Evolutionary conservation across 2,888 invertebrate genomes (phyloP), one percentile per base, ranked within the genome.

Genomic region (Plagiodera versicolora): DNA sequence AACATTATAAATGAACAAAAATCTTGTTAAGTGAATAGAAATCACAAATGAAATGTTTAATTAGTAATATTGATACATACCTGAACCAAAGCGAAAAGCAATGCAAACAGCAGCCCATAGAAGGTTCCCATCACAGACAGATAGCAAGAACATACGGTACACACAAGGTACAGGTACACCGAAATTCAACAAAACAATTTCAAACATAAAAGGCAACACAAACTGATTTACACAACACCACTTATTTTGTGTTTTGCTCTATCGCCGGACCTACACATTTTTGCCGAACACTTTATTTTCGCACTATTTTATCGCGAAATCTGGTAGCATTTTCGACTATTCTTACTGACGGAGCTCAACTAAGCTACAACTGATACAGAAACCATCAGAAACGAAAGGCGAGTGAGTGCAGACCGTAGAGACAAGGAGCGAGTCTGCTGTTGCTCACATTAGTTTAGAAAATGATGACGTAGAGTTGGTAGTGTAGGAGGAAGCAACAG

Each of bases 61-160:
- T 32, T 19, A n/a, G 19, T 18, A 32, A 48, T 24, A 50, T 6
- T 50, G 8, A 10, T 44, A 53, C 53, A 53, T 53, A 53, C 53
- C 53, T 53, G 1, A n/a, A 53, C 14, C 24, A 53, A 53, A 53
- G 53, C 53, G 28, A 45, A 19, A 53, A 53, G 44, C 44, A 53
- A 53, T 18, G 44, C 53, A 20, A 39, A 24, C 16, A 14, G 44
- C 28, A 53, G 53, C 44, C 53, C 44, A 45, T 24, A 16, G 53
- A 14, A 39, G 39, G 20, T 44, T 44, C 53, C 53, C 53, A 53
- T 53, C 19, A 44, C 45, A 24, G 53, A 44, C 44, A 53, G 53
- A 28, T 53, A 53, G 44, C 10, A 17, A 24, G 14, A 14, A 55
- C 54, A 39, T 11, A 39, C n/a, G 4, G 14, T 10, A 14, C 14